Conservation (phyloP, 1,140 invertebrate genomes). For the Lucilia cuprina region DNA sequence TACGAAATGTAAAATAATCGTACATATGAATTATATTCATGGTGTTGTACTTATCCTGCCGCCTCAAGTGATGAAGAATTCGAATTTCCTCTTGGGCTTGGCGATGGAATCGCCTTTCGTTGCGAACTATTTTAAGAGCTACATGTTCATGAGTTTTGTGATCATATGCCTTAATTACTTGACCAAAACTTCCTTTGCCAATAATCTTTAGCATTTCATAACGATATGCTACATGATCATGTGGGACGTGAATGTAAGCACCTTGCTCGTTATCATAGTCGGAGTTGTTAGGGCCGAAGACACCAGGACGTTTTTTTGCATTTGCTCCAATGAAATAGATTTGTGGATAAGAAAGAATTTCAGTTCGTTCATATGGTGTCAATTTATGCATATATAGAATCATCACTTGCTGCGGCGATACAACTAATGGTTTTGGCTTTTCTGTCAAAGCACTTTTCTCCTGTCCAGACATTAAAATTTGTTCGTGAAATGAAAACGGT, state of each 20-base stretch:
- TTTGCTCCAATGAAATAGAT: constrained; percentile 97
- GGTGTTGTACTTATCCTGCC: constrained; percentile 97
- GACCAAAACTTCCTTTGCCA: constrained; percentile 98
- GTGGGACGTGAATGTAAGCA: constrained; percentile 95
- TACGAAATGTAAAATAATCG: constrained; percentile 97
- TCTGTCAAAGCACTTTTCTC: constrained; percentile 55
- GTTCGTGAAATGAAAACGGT: constrained; percentile 51
- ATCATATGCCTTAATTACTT: constrained; percentile 97
- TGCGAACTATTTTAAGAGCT: constrained; percentile 97
- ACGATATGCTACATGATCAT: constrained; percentile 96
- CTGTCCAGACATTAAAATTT: constrained; percentile 60
- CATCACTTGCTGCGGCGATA: constrained; percentile 89
- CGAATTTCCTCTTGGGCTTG: constrained; percentile 99
- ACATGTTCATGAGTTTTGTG: constrained; percentile 94
- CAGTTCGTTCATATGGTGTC: constrained; percentile 92
- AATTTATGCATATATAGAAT: constrained; percentile 93
- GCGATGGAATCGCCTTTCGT: constrained; percentile 97
- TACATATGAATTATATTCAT: constrained; percentile 99
- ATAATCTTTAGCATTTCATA: constrained; percentile 98
- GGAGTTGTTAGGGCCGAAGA: constrained; percentile 87
- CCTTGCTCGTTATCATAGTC: constrained; percentile 97
- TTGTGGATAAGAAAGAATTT: constrained; percentile 91
- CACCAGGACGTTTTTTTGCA: constrained; percentile 91
- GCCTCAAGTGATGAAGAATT: constrained; percentile 93
- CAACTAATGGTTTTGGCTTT: constrained; percentile 67